These are phyloP conservation scores for Pseudococcus viburni DNA, from an alignment of 2,888 invertebrate genomes.

Conservation along the genomic window DNA sequence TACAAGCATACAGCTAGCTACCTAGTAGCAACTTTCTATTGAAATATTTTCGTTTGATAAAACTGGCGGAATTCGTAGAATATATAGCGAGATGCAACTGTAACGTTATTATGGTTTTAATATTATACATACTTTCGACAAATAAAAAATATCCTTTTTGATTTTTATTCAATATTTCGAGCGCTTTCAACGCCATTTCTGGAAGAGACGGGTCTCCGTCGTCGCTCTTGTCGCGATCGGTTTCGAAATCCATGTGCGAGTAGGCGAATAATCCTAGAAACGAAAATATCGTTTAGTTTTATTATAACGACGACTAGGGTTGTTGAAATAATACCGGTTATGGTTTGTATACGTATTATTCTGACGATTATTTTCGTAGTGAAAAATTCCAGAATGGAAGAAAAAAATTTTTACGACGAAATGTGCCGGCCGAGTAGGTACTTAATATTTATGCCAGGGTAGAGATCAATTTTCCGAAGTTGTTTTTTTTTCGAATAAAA, in stretches of 20 bases:
- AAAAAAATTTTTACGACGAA: no score
- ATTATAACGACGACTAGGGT: neutral
- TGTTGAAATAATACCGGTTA: no score
- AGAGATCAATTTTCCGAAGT: no score
- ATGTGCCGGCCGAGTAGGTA: no score
- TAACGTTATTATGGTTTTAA: neutral
- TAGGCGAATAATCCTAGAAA: slow-evolving; percentile 80
- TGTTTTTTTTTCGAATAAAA: no score
- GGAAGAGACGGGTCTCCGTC: slow-evolving; percentile 82
- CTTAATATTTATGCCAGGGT: no score
- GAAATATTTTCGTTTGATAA: slow-evolving; percentile 33
- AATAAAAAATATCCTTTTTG: slow-evolving; percentile 83
- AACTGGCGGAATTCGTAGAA: neutral
- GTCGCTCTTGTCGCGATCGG: slow-evolving; percentile 79
- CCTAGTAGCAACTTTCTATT: neutral
- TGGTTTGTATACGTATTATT: no score
- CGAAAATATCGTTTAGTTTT: slow-evolving; percentile 14
- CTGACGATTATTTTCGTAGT: neutral
- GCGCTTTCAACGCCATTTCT: slow-evolving; percentile 83
- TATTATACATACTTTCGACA: slow-evolving; percentile 77
- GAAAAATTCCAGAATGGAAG: no score
- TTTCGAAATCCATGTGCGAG: slow-evolving; percentile 86
- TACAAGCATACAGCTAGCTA: neutral
- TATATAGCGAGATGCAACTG: neutral
- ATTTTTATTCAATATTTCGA: slow-evolving; percentile 80